Conservation (phyloP, 2,797 vertebrate genomes). For the Ceyx erithaca region DNA sequence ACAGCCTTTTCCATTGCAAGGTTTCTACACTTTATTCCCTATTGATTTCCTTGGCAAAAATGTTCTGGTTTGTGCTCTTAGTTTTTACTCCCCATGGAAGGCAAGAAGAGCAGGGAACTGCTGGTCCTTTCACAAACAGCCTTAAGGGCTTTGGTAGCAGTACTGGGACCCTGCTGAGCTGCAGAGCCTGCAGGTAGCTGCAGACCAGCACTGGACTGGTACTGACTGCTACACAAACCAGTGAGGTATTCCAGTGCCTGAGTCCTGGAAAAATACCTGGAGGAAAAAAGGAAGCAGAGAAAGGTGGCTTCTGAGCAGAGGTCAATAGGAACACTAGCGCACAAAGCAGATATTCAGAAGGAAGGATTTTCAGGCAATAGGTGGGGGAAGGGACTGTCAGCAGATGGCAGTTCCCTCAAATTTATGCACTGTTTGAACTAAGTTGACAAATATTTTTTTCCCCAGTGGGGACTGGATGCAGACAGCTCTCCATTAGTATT, state of each 20-base stretch:
- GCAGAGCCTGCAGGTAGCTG: neutral
- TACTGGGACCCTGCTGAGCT: neutral
- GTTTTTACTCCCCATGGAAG: neutral
- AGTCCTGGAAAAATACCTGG: neutral
- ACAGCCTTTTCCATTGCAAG: neutral
- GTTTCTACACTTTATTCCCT: neutral
- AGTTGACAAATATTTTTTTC: slow-evolving; percentile 26
- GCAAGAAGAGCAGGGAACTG: neutral
- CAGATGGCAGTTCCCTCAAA: slow-evolving; percentile 28
- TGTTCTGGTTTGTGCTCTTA: neutral
- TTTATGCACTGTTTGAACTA: slow-evolving; percentile 13
- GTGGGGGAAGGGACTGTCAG: neutral
- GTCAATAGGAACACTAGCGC: neutral
- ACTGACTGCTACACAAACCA: neutral
- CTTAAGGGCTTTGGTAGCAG: neutral
- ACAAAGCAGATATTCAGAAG: neutral
- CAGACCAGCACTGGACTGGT: neutral
- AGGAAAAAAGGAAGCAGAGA: neutral
- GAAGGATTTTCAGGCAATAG: neutral
- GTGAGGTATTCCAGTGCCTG: neutral
- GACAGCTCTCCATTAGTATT: neutral
- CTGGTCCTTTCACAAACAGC: neutral
- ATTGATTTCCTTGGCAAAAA: neutral
- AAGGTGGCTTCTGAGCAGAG: neutral
- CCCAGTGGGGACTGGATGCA: neutral